Conservation (phyloP, 2,888 invertebrate species). For the Spodoptera exigua region DNA sequence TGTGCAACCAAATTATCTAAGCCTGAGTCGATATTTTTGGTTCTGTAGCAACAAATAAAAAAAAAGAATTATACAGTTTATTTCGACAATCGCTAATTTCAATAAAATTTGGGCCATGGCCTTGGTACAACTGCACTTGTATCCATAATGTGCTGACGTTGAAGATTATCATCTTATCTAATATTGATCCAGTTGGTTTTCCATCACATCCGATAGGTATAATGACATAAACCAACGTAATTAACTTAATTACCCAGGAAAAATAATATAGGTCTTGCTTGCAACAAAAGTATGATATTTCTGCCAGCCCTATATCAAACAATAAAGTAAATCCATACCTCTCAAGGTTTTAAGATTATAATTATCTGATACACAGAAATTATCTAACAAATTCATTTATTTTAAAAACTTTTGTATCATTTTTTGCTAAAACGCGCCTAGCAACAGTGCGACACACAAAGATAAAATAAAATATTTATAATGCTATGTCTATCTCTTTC, state of each 20-base stretch:
- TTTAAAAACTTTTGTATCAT: constrained; percentile 18
- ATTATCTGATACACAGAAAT: constrained; percentile 36
- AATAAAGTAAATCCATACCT: constrained; percentile 25
- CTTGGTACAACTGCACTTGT: no score
- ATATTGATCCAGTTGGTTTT: constrained; percentile 1
- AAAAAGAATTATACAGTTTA: no score
- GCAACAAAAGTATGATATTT: no score
- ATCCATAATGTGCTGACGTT: not conserved
- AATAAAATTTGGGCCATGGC: no score
- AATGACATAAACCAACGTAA: constrained; percentile 4
- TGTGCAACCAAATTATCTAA: no score
- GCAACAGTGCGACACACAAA: constrained; percentile 32
- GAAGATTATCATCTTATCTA: constrained; percentile 6
- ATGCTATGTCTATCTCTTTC: constrained; percentile 24
- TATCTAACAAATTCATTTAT: constrained; percentile 24
- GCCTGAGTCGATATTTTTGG: no score
- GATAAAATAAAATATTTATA: constrained; percentile 13
- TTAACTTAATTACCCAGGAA: no score
- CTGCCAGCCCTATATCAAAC: constrained; percentile 42
- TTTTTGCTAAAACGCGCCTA: constrained; percentile 25
- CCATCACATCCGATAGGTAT: constrained; percentile 16
- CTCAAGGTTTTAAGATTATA: constrained; percentile 47
- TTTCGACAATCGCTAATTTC: no score
- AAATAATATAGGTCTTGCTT: no score
- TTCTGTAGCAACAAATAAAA: no score